phyloP scores from a whole-genome alignment of 1,140 invertebrate species.

The Drosophila hydei region DNA sequence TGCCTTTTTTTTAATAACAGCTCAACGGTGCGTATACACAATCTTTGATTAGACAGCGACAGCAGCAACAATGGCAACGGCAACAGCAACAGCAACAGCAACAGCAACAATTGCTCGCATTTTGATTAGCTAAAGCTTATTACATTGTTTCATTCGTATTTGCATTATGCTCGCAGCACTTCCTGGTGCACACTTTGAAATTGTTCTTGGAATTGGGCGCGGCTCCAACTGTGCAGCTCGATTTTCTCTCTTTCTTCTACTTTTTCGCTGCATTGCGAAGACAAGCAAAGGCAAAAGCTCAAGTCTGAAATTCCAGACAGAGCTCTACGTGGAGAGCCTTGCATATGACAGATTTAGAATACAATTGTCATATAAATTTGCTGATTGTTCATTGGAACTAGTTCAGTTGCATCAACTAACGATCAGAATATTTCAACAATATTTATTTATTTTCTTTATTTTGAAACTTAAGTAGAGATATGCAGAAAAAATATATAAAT shows the following conservation, averaged over 20 bases:
- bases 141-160: constrained; percentile 1
- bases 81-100: not conserved
- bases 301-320: too few relatives aligned
- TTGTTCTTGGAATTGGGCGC: constrained; percentile 61
- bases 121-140: not conserved
- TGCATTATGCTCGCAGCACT: constrained; percentile 38
- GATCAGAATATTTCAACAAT: too few relatives aligned
- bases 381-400: too few relatives aligned
- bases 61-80: constrained; percentile 1
- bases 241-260: not conserved
- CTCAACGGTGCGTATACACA: constrained; percentile 73
- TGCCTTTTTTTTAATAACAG: constrained; percentile 56
- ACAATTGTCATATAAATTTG: too few relatives aligned
- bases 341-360: too few relatives aligned
- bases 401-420: too few relatives aligned
- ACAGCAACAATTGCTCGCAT: not conserved
- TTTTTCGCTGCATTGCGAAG: too few relatives aligned
- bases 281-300: too few relatives aligned
- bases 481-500: too few relatives aligned
- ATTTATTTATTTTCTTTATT: too few relatives aligned
- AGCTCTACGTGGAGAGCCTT: too few relatives aligned
- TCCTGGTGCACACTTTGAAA: constrained; percentile 56
- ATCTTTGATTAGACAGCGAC: constrained; percentile 67
- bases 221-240: not conserved
- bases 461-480: too few relatives aligned